Percentiles rank a stretch among this genome's conserved stretches.
phyloP scores from a whole-genome alignment of 1,140 invertebrate species.

The Ectropis grisescens region DNA sequence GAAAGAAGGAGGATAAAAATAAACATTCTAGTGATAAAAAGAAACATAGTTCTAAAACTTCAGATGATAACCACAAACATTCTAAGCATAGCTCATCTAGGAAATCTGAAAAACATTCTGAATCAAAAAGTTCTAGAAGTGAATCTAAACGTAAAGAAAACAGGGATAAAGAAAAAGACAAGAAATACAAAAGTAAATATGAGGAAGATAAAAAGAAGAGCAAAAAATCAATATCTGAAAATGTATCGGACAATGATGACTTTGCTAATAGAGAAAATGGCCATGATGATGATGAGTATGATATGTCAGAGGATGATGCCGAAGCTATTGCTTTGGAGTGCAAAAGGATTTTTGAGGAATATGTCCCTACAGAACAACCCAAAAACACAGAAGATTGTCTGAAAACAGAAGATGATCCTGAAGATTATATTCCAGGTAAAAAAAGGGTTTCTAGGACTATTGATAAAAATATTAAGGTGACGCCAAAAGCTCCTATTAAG shows the following conservation, averaged over 20 bases:
- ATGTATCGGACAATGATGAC: conserved; percentile 20
- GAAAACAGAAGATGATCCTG: too few species aligned
- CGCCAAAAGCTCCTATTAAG: conserved; percentile 37
- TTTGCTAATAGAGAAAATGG: conserved; percentile 16
- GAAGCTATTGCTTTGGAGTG: conserved; percentile 59
- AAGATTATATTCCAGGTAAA: conserved; percentile 50
- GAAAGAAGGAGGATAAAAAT: conserved; percentile 19
- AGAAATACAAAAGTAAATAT: conserved; percentile 24
- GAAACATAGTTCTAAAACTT: conserved; percentile 31
- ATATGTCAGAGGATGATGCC: conserved; percentile 61
- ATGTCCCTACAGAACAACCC: conserved; percentile 46
- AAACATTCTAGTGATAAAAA: conserved; percentile 27
- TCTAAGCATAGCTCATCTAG: conserved; percentile 25
- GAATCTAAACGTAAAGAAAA: too few species aligned
- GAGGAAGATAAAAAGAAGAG: conserved; percentile 31
- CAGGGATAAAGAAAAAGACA: conserved; percentile 18
- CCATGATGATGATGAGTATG: conserved; percentile 27
- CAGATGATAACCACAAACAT: conserved; percentile 22
- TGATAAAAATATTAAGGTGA: conserved; percentile 47
- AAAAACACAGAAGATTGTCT: conserved; percentile 28
- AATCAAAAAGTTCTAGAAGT: conserved; percentile 23
- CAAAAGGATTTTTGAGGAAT: conserved; percentile 68
- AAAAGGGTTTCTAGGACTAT: conserved; percentile 57
- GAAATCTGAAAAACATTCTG: conserved; percentile 25
- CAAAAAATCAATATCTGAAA: conserved; percentile 17